Evolutionary conservation across 2,797 vertebrate species (phyloP).

Genomic region (Cryptoblepharus egeriae): DNA sequence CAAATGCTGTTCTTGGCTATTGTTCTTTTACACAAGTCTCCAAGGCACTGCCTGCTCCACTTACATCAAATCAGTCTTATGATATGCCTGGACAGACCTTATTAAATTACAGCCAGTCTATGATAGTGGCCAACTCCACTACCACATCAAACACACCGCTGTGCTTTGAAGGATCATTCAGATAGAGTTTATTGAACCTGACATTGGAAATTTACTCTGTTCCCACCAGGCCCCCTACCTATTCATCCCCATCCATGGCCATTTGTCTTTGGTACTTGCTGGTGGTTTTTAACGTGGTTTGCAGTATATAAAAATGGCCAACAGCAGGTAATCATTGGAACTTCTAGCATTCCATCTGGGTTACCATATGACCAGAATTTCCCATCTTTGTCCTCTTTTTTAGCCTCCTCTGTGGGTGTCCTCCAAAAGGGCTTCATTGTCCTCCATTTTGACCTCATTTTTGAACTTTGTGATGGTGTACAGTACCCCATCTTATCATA

Average conservation of each 20-base stretch:
- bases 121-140: background rate
- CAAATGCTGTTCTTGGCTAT: background rate
- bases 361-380: too few relatives aligned
- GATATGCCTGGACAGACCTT: background rate
- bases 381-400: too few relatives aligned
- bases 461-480: too few relatives aligned
- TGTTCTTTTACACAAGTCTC: background rate
- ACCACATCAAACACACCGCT: background rate
- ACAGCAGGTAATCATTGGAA: background rate
- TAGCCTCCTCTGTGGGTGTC: too few relatives aligned
- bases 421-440: too few relatives aligned
- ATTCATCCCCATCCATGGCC: background rate
- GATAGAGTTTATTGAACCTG: background rate
- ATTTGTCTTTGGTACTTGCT: background rate
- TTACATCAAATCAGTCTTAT: background rate
- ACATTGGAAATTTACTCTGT: background rate
- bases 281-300: background rate
- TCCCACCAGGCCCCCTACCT: too few relatives aligned
- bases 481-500: too few relatives aligned
- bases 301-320: background rate
- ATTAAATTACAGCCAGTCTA: slow-evolving; percentile 6
- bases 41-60: background rate
- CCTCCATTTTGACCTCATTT: too few relatives aligned
- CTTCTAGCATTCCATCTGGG: slow-evolving; percentile 2
- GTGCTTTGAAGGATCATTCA: background rate